phyloP scores from a whole-genome alignment of 23 tunicate species.

The Trididemnum miniatum region DNA sequence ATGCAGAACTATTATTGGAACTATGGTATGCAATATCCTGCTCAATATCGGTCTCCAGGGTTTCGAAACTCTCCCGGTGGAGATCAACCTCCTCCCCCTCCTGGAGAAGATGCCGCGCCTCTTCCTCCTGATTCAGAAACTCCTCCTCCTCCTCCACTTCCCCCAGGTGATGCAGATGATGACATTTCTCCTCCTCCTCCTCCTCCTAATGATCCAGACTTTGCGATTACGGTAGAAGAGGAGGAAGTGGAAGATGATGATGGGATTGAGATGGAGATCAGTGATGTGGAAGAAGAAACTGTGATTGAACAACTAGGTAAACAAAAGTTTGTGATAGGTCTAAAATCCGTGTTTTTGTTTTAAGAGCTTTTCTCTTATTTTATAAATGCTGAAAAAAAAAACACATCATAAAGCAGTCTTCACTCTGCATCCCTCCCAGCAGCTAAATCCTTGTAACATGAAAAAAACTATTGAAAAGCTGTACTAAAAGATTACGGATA shows the following conservation, averaged over 20 bases:
- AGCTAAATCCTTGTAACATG: too few relatives aligned
- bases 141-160: constrained; percentile 61
- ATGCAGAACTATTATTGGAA: constrained; percentile 54
- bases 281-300: constrained; percentile 66
- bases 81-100: constrained; percentile 61
- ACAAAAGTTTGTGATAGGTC: too few relatives aligned
- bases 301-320: background rate
- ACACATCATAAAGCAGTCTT: too few relatives aligned
- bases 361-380: too few relatives aligned
- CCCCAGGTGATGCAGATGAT: constrained; percentile 31
- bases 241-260: constrained; percentile 58
- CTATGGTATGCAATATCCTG: constrained; percentile 33
- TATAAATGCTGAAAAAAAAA: too few relatives aligned
- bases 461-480: too few relatives aligned
- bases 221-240: constrained; percentile 14
- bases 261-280: constrained; percentile 93
- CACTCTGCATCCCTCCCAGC: too few relatives aligned
- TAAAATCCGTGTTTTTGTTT: too few relatives aligned
- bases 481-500: too few relatives aligned
- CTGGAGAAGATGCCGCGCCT: constrained; percentile 35
- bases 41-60: background rate
- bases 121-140: constrained; percentile 30
- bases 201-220: background rate
- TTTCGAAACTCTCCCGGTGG: constrained; percentile 18
- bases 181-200: constrained; percentile 41